phyloP scores from a whole-genome alignment of 92 coral and sea anemone species.

The Siderastrea radians region DNA sequence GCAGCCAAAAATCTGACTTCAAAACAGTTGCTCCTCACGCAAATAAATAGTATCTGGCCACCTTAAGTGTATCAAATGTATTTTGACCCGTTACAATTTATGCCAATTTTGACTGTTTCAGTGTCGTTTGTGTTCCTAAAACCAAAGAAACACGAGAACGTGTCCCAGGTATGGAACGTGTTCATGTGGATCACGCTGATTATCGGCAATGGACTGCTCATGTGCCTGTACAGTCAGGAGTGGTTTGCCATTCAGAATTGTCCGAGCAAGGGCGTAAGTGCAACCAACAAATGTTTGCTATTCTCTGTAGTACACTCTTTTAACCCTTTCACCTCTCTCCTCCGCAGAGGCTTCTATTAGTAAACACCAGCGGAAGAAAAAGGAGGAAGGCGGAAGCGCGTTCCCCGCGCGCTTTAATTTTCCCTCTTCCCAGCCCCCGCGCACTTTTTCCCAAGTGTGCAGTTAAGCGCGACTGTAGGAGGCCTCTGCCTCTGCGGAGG shows the following conservation, averaged over 20 bases:
- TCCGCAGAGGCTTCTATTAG: no score
- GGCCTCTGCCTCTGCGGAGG: no score
- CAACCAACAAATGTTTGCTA: no score
- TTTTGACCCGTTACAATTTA: background rate
- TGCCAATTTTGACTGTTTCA: slow-evolving; percentile 25
- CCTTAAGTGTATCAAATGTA: background rate
- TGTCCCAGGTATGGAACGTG: slow-evolving; percentile 91
- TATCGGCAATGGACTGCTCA: slow-evolving; percentile 90
- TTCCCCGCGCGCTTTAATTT: no score
- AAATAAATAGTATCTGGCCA: no score
- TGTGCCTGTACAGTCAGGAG: slow-evolving; percentile 96
- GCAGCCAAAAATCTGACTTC: no score
- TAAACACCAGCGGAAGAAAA: no score
- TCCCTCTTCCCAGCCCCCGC: no score
- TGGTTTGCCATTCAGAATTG: slow-evolving; percentile 93
- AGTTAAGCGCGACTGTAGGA: no score
- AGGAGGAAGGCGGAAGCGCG: no score
- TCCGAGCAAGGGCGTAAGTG: slow-evolving; percentile 92
- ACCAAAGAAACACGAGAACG: slow-evolving; percentile 78
- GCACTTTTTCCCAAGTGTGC: no score
- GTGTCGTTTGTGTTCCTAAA: slow-evolving; percentile 91
- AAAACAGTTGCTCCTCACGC: no score
- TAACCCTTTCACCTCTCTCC: background rate
- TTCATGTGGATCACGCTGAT: slow-evolving; percentile 96
- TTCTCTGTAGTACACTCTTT: background rate